Percentiles rank a stretch among this genome's conserved stretches.
Conservation (phyloP, 2,888 invertebrate genomes). For the Diarsia mendica region DNA sequence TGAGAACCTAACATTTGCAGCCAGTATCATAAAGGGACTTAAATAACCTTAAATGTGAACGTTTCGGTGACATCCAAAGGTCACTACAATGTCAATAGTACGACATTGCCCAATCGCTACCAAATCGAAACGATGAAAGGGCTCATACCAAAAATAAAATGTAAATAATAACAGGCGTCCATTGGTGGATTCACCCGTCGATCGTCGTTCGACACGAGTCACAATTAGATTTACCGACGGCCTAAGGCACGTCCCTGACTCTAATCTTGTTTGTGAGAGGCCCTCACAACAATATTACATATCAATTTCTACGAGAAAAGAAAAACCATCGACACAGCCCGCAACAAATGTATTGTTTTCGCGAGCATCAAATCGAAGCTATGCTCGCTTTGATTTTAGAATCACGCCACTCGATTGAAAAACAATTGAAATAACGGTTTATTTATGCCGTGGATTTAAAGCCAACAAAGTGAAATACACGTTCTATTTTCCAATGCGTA, state of each 20-base stretch:
- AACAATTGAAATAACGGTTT: conserved; percentile 39
- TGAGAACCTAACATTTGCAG: conserved; percentile 9
- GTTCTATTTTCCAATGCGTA: conserved; percentile 19
- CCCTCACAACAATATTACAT: conserved; percentile 75
- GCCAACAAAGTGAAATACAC: conserved; percentile 16
- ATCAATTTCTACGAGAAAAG: conserved; percentile 66
- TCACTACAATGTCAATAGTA: conserved; percentile 29
- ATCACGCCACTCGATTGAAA: conserved; percentile 17
- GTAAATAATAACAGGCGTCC: conserved; percentile 56
- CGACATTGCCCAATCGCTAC: conserved; percentile 22
- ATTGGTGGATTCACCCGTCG: conserved; percentile 58
- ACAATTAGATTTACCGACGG: conserved; percentile 76
- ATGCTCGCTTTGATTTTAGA: conserved; percentile 38
- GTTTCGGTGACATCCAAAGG: conserved; percentile 39
- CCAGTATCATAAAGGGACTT: conserved; percentile 9
- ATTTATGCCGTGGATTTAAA: conserved; percentile 12
- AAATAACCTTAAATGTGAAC: conserved; percentile 39
- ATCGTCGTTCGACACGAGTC: conserved; percentile 60
- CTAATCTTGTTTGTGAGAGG: conserved; percentile 76
- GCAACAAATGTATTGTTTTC: conserved; percentile 42
- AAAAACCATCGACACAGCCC: conserved; percentile 55
- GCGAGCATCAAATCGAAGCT: conserved; percentile 10
- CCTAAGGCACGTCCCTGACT: conserved; percentile 71
- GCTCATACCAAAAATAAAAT: conserved; percentile 59
- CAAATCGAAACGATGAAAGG: conserved; percentile 30